Evolutionary conservation across 1,140 invertebrate species (phyloP), one percentile per base, ranked within the genome.

Genomic region (Ceratosolen solmsi): DNA sequence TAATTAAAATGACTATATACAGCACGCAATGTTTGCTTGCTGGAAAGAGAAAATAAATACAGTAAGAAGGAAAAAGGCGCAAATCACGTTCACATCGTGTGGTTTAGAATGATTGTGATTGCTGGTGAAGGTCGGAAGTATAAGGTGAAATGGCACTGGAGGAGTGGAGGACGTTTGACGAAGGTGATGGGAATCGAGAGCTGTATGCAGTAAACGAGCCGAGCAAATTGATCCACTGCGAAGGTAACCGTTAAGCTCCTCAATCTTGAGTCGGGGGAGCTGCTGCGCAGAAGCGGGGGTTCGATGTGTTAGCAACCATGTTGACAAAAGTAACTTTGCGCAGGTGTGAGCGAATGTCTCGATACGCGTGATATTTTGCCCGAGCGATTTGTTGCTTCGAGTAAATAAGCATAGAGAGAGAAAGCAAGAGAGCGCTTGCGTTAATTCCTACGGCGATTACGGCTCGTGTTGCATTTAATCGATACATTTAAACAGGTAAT

Each of bases 221-320:
- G 76, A 79, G 71, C 58, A 83, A 83, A 83, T 83, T 83, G 76
- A 79, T 79, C 71, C 46, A n/a, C 74, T 63, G 33, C 63, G 54
- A 82, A 77, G 41, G 60, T 72, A 82, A 82, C 74, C 74, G 54
- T 46, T 72, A 77, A 82, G 65, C 74, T 77, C 65, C 71, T 82
- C 63, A 63, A 82, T 82, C 68, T 77, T 71, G 80, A 70, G 46
- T 27, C n/a, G 11, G 3, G 13, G 3, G 30, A 68, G n/a, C n/a
- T 49, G 13, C 46, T 20, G 51, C n/a, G 25, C 4, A n/a, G 13
- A 33, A 1, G 25, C 27, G 9, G 30, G 41, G 27, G 60, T 77
- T 63, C n/a, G 41, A 63, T 22, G 54, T 60, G 22, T 38, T 38
- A 22, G 33, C 20, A n/a, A 36, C 17, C 17, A 20, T 68, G 36